Percentiles rank a stretch among this genome's conserved stretches.
phyloP scores from a whole-genome alignment of 2,888 invertebrate species.

The Thereva nobilitata region DNA sequence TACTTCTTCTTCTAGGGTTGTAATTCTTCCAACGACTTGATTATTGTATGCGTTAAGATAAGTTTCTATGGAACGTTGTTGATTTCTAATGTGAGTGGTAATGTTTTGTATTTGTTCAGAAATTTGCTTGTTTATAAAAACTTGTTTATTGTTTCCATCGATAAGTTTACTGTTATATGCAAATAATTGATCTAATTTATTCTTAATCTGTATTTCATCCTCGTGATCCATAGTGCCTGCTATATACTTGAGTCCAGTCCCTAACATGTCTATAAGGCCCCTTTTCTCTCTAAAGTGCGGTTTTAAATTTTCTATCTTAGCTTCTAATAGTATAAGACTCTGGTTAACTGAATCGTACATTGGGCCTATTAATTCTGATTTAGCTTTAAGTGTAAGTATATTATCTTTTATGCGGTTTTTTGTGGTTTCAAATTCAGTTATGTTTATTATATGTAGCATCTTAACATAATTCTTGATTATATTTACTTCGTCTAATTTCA shows the following conservation, averaged over 20 bases:
- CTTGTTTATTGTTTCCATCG: constrained; percentile 10
- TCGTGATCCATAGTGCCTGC: constrained; percentile 19
- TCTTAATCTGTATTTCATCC: constrained; percentile 10
- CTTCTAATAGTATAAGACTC: constrained; percentile 4
- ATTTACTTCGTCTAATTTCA: not conserved
- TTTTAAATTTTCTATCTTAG: constrained; percentile 10
- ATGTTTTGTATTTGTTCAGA: constrained; percentile 30
- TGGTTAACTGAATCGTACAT: constrained; percentile 7
- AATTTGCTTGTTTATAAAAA: constrained; percentile 1
- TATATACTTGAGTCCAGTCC: constrained; percentile 29
- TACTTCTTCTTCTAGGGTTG: constrained; percentile 3
- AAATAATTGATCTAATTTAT: constrained; percentile 2
- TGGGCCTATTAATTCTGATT: not conserved
- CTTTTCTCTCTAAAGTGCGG: constrained; percentile 21
- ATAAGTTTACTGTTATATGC: constrained; percentile 5
- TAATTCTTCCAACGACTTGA: not conserved
- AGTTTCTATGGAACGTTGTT: constrained; percentile 10
- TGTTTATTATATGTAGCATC: not conserved
- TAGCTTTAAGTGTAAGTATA: not conserved
- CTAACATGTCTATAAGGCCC: constrained; percentile 23
- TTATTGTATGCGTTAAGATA: constrained; percentile 19
- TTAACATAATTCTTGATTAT: not conserved
- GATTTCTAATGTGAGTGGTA: not conserved
- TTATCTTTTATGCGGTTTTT: constrained; percentile 1
- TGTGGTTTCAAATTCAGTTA: constrained; percentile 6